phyloP scores from a whole-genome alignment of 1,140 invertebrate genomes.

The Danaus plexippus region DNA sequence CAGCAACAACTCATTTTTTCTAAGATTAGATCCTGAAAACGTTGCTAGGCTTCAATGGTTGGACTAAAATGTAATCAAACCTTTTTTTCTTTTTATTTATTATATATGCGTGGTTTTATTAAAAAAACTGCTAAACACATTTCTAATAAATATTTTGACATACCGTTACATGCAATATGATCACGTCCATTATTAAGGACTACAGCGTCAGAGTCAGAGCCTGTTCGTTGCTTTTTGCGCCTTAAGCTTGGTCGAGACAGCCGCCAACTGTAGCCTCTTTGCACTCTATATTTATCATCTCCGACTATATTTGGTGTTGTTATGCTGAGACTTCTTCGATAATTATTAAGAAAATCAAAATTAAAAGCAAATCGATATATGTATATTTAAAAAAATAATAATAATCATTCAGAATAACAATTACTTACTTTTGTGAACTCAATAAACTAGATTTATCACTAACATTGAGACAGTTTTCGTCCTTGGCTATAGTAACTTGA shows the following conservation, averaged over 20 bases:
- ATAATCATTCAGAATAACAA: background rate
- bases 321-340: constrained; percentile 42
- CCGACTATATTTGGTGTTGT: constrained; percentile 36
- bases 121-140: too few species aligned
- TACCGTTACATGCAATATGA: constrained; percentile 81
- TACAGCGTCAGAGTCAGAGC: constrained; percentile 74
- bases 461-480: constrained; percentile 57
- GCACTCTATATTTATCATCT: constrained; percentile 73
- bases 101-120: too few species aligned
- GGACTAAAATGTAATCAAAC: too few species aligned
- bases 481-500: constrained; percentile 59
- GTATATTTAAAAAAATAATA: too few species aligned
- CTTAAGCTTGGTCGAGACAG: constrained; percentile 77
- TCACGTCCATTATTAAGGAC: constrained; percentile 79
- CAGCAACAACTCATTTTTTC: constrained; percentile 72
- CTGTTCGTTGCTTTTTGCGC: constrained; percentile 74
- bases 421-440: constrained; percentile 63
- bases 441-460: constrained; percentile 66
- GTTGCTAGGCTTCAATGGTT: too few species aligned
- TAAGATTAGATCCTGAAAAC: constrained; percentile 53
- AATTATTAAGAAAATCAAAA: constrained; percentile 1
- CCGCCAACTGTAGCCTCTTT: constrained; percentile 80
- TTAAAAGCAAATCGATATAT: too few species aligned
- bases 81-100: too few species aligned
- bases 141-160: constrained; percentile 14